phyloP scores from a whole-genome alignment of 2,113 vertebrate genomes.

The Daboia siamensis region DNA sequence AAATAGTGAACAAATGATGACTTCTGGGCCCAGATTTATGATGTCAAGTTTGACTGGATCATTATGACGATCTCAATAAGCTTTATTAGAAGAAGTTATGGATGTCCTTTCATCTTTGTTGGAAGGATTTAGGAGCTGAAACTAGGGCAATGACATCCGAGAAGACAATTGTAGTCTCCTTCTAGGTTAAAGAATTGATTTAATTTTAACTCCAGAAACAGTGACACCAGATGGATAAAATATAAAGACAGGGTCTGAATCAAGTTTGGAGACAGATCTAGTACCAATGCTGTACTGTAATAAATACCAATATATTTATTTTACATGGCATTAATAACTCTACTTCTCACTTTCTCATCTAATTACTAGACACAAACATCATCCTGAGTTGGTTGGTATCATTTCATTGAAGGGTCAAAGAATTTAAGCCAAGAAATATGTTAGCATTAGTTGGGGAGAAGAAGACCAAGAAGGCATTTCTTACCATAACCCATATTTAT shows the following conservation, averaged over 20 bases:
- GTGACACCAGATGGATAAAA: constrained; percentile 17
- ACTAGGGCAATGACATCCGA: constrained; percentile 4
- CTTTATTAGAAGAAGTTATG: background rate
- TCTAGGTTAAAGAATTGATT: background rate
- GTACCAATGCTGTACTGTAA: constrained; percentile 12
- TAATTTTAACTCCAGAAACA: constrained; percentile 13
- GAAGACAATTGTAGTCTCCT: background rate
- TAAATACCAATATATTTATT: background rate
- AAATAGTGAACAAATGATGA: background rate
- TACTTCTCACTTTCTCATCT: constrained; percentile 7
- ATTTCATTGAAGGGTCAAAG: constrained; percentile 8
- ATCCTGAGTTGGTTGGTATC: background rate
- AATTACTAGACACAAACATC: constrained; percentile 12
- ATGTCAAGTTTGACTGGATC: background rate
- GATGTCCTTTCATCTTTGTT: constrained; percentile 3
- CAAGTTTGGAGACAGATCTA: background rate
- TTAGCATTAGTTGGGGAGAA: background rate
- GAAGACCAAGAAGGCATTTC: background rate
- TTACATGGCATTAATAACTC: constrained; percentile 10
- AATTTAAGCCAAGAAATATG: constrained; percentile 12
- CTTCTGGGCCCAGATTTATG: background rate
- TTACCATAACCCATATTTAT: background rate
- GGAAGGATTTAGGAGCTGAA: background rate
- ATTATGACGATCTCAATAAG: constrained; percentile 7
- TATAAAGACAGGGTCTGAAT: background rate